A percentile compares a stretch with the other conserved stretches of the same genome.
Conservation (phyloP, 2,797 vertebrate species). For the Gobio occitaniae region DNA sequence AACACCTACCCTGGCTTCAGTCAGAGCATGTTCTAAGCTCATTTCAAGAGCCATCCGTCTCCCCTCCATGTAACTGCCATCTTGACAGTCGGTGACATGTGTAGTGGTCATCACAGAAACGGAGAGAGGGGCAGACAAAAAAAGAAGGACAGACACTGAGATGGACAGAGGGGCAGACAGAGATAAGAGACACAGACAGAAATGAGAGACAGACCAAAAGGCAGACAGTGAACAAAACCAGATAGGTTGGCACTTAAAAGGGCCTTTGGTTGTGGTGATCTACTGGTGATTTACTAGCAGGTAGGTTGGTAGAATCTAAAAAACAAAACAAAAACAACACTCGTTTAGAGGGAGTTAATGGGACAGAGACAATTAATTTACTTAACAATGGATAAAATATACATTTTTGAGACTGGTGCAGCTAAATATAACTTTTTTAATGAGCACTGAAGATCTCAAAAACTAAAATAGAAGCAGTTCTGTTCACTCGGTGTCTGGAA, state of each 20-base stretch:
- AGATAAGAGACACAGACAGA: not conserved
- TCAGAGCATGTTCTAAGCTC: conserved; percentile 1
- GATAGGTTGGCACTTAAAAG: conserved; percentile 4
- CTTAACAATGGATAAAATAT: no score
- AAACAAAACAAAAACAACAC: no score
- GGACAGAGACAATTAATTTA: no score
- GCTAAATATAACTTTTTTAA: no score
- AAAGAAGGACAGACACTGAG: not conserved
- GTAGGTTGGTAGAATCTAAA: no score
- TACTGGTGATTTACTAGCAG: not conserved
- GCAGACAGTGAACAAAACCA: not conserved
- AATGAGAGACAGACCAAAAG: no score
- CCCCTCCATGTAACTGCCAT: not conserved
- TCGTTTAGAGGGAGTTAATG: no score
- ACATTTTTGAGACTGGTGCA: no score
- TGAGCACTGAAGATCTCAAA: no score
- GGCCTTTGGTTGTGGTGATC: not conserved
- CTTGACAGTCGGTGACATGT: not conserved
- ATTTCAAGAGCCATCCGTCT: not conserved
- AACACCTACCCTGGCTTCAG: not conserved
- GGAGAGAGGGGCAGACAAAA: not conserved
- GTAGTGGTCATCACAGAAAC: not conserved
- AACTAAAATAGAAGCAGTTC: no score
- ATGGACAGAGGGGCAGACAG: not conserved
- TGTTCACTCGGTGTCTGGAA: no score